Conservation (phyloP, 2,888 invertebrate species). For the Ceraclea dissimilis region DNA sequence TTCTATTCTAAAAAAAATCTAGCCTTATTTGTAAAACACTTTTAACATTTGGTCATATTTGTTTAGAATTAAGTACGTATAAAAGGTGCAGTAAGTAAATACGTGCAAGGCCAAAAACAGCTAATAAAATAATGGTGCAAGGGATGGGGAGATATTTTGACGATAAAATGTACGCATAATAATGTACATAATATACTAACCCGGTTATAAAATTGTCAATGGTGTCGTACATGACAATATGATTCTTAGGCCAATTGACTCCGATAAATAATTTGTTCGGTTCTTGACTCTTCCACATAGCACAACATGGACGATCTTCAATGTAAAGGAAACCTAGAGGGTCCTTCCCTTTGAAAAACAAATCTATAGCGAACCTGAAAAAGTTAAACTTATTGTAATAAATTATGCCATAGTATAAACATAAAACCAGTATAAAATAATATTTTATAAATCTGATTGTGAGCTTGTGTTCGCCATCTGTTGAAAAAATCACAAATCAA, state of each 20-base stretch:
- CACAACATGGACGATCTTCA: neutral
- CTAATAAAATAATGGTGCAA: too few relatives aligned
- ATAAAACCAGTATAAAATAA: too few relatives aligned
- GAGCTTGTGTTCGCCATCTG: neutral
- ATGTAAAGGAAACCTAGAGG: constrained; percentile 9
- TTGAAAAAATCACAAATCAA: neutral
- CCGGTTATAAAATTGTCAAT: constrained; percentile 9
- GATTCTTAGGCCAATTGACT: constrained; percentile 12
- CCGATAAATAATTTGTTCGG: constrained; percentile 9
- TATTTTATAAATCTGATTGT: too few relatives aligned
- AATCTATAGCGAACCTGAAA: constrained; percentile 12
- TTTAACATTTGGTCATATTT: too few relatives aligned
- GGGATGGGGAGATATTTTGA: too few relatives aligned
- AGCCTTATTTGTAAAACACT: too few relatives aligned
- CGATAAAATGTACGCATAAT: too few relatives aligned
- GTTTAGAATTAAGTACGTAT: too few relatives aligned
- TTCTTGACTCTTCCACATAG: constrained; percentile 6
- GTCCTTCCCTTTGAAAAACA: constrained; percentile 6
- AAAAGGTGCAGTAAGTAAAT: too few relatives aligned
- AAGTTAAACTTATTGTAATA: neutral
- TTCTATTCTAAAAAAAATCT: too few relatives aligned
- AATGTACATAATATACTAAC: neutral
- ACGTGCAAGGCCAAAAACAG: too few relatives aligned
- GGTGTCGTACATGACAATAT: constrained; percentile 9
- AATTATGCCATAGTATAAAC: too few relatives aligned